Base-by-base conservation (phyloP, 1,140 invertebrate species). In the Latrodectus geometricus region DNA sequence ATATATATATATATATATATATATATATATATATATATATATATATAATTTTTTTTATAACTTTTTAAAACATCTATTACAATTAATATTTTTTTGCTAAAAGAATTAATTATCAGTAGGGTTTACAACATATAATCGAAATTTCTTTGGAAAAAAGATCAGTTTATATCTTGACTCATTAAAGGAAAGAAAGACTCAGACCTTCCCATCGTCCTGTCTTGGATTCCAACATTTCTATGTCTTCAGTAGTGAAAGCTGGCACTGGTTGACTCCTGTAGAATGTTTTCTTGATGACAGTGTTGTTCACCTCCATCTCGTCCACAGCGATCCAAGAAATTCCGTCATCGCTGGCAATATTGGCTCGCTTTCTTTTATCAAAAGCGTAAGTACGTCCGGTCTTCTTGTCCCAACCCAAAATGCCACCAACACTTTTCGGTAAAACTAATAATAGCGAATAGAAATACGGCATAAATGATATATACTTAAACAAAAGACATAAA, bases 201-300 rank as follows among this genome's bases (percentile, higher is more conserved):
- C 88, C 88, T 86, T 87, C 77, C 88, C 88, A 88, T 14, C 87
- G 50, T 9, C 88, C 88, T 1, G 80, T 77, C 11, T 87, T 86
- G 17, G 83, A 78, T 50, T 88, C 81, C 61, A 88, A 78, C 61
- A 83, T 86, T 54, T 73, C 49, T 8, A 88, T 72, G 17, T 87
- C 88, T n/a, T 88, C 88, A 7, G 65, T 23, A 49, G 74, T 78
- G 54, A 88, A 86, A 17, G 72, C 86, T 15, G 88, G 88, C 9
- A 88, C 83, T 0, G 83, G 74, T 23, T 86, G 83, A 50, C 87
- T 88, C n/a, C 82, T 78, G 21, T 86, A 87, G 61, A 88, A 88
- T 20, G 87, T 88, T 15, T 79, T 77, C 52, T 75, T 77, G 61
- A 35, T 48, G 0, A 88, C 35, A 0, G 88, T 88, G 21, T 82